Evolutionary conservation across 1,140 invertebrate genomes (phyloP), one percentile per base, ranked within the genome.

Genomic region (Cheumatopsyche charites): DNA sequence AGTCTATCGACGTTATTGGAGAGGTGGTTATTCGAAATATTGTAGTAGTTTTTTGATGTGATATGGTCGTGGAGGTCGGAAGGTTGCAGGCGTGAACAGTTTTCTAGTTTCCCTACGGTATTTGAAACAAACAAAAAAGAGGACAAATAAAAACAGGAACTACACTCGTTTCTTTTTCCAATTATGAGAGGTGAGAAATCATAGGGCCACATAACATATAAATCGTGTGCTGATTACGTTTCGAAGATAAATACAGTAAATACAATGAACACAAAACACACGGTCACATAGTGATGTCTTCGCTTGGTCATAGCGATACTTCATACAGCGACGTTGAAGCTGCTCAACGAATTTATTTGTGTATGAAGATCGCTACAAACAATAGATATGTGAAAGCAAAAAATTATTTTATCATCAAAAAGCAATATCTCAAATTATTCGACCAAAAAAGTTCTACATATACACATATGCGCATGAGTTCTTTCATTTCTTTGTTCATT

Each of bases 41-140:
- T 88, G 85, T 86, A 87, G 82, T 87, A 86, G 83, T 85, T 86
- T 81, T 85, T 86, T 80, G 83, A 82, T 76, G 83, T 80, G 71
- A 84, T 82, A 77, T 80, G 84, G 78, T 81, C 81, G 80, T 83
- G 82, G 69, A 82, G 79, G 62, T 83, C 79, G 74, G 81, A 80
- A 75, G 81, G 79, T 76, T 81, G 81, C 61, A 82, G 82, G 75
- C 81, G 79, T 77, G 81, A 79, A 79, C 81, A 82, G 81, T 83
- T 82, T 79, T 85, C 84, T 81, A 86, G 79, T 82, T 84, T 83
- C 80, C 84, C 84, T 85, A 85, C 78, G 82, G 78, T 68, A 73
- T 55, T 52, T 62, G 71, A 71, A 69, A 61, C 67, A 76, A 67
- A 73, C 67, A 74, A 67, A 72, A 75, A 77, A 23, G 42, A 61